Base-by-base conservation (phyloP, 2,797 vertebrate species). In the Gadopsis bispinosus region DNA sequence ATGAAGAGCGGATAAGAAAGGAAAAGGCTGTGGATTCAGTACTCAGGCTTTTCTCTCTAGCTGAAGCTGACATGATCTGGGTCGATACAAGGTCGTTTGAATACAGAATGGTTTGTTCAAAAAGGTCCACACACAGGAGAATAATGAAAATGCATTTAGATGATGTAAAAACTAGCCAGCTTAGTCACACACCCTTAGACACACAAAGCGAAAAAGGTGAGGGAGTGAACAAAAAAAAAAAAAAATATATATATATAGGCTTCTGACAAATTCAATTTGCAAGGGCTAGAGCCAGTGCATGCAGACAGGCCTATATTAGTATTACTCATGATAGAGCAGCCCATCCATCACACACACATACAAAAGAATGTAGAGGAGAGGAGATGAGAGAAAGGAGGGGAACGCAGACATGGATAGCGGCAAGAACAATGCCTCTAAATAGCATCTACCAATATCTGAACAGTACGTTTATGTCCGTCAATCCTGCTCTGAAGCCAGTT, bases 231-330 rank as follows among this genome's bases (percentile, higher is more conserved):
- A 63, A 54, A 63, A 37, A 59, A 83, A 73, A 80, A 71, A 56
- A 66, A 55, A 47, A 70, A 65, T 63, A 55, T 41, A 70, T 63
- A 55, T 41, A 70, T 84, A 85, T 50, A 29, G 53, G 33, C 63
- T 59, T 59, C 84, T 89, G 89, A 92, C 90, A 92, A 89, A 88
- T 94, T 92, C 89, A 91, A 90, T 94, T 92, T 92, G 84, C 81
- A 62, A 72, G 65, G 84, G 85, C 79, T 80, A 22, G 72, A 89
- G 86, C 80, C 81, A 58, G 80, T 48, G 77, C 83, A 90, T 75
- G 82, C 75, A 89, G 91, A 91, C 86, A 89, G 88, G 85, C 85
- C 86, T 73, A 75, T 85, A 92, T 92, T 89, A 92, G 92, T 89
- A 90, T 91, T 90, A 90, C 88, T 93, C 87, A 91, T 84, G 84